These are phyloP conservation scores for Petrolisthes manimaculis DNA, from an alignment of 2,888 invertebrate species.

Conservation along the genomic window DNA sequence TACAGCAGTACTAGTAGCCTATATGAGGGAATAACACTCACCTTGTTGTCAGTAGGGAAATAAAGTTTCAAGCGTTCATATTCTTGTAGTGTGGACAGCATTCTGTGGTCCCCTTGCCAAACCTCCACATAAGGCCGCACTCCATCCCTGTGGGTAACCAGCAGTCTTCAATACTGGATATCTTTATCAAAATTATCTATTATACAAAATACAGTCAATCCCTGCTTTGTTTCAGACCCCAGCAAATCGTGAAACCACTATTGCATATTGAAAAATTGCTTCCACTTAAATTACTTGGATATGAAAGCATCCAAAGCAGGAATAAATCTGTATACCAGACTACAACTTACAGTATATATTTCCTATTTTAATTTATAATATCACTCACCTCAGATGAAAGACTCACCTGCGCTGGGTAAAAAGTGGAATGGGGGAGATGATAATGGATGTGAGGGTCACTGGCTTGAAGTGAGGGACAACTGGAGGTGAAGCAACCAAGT, in stretches of 20 bases:
- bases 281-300: no score
- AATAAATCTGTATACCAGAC: no score
- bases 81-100: slow-evolving; percentile 86
- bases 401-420: slow-evolving; percentile 89
- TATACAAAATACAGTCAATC: background rate
- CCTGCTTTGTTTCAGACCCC: no score
- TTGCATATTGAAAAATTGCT: no score
- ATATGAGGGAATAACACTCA: slow-evolving; percentile 68
- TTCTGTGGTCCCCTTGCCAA: slow-evolving; percentile 86
- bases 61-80: slow-evolving; percentile 89
- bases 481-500: slow-evolving; percentile 77
- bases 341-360: no score
- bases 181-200: background rate
- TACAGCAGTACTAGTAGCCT: background rate
- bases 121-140: slow-evolving; percentile 94
- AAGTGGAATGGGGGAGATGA: slow-evolving; percentile 89
- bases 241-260: no score
- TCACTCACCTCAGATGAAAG: no score
- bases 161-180: background rate
- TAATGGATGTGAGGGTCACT: slow-evolving; percentile 83
- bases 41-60: slow-evolving; percentile 80
- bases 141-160: slow-evolving; percentile 79
- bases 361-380: no score
- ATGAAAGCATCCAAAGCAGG: no score
- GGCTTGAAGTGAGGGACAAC: slow-evolving; percentile 85